Evolutionary conservation across 2,113 vertebrate species (phyloP).

Genomic region (Malaclemys terrapin): DNA sequence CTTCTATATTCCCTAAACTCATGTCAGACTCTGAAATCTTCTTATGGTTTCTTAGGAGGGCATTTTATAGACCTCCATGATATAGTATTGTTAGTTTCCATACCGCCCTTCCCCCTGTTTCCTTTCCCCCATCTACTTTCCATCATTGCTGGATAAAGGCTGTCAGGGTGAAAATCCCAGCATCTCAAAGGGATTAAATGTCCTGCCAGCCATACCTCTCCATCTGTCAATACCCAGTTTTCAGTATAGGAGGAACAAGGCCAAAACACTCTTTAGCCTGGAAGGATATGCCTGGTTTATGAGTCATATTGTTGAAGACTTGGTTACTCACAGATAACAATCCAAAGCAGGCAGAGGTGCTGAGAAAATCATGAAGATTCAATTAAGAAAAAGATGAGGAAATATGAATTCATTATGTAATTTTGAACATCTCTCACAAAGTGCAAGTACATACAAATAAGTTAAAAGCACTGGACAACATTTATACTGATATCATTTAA

Average conservation of each 20-base stretch:
- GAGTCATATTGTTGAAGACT: not conserved
- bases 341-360: accelerated
- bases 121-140: constrained; percentile 2
- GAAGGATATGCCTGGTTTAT: not conserved
- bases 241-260: constrained; percentile 7
- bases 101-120: not conserved
- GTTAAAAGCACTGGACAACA: not conserved
- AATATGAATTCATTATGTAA: not conserved
- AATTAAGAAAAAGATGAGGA: not conserved
- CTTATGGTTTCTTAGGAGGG: constrained; percentile 43
- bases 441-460: not conserved
- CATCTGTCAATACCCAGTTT: constrained; percentile 31
- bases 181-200: constrained; percentile 26
- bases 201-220: not conserved
- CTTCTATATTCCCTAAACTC: constrained; percentile 74
- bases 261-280: not conserved
- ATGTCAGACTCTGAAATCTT: constrained; percentile 64
- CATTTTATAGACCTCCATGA: constrained; percentile 39
- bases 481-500: not conserved
- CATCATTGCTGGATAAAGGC: constrained; percentile 35
- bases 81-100: constrained; percentile 19
- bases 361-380: not conserved
- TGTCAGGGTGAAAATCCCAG: constrained; percentile 40
- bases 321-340: not conserved
- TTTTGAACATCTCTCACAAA: not conserved